A percentile compares a stretch with the other conserved stretches of the same genome.
Conservation (phyloP, 2,797 vertebrate genomes). For the Naso thynnoides region DNA sequence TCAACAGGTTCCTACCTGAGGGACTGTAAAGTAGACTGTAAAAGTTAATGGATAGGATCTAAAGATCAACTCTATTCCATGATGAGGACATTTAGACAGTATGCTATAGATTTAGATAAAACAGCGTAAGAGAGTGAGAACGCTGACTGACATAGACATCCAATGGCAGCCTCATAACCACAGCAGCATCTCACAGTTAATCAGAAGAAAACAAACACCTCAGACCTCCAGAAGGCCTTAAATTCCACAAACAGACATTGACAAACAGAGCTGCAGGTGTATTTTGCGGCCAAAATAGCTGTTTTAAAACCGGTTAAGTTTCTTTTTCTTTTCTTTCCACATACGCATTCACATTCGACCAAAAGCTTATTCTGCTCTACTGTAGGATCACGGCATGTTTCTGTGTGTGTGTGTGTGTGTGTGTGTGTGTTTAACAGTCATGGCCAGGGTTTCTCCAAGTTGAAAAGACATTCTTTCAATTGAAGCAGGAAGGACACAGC, state of each 20-base stretch:
- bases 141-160: too few relatives aligned
- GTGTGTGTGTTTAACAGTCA: constrained; percentile 37
- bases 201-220: neutral
- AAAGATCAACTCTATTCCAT: neutral
- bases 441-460: constrained; percentile 54
- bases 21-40: too few relatives aligned
- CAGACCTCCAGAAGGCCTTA: neutral
- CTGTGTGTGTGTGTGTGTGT: constrained; percentile 15
- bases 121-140: too few relatives aligned
- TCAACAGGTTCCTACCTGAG: neutral
- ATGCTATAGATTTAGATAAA: neutral
- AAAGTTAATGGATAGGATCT: neutral
- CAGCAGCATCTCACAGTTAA: neutral
- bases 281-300: constrained; percentile 2
- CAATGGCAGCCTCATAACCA: too few relatives aligned
- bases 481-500: constrained; percentile 49
- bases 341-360: neutral
- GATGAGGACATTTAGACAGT: neutral
- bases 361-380: constrained; percentile 16
- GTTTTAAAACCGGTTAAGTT: constrained; percentile 1
- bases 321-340: constrained; percentile 11
- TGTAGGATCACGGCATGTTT: constrained; percentile 17
- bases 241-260: too few relatives aligned
- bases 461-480: constrained; percentile 61
- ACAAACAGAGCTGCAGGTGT: neutral